Evolutionary conservation across 2,797 vertebrate genomes (phyloP).

Genomic region (Oreochromis grahami): DNA sequence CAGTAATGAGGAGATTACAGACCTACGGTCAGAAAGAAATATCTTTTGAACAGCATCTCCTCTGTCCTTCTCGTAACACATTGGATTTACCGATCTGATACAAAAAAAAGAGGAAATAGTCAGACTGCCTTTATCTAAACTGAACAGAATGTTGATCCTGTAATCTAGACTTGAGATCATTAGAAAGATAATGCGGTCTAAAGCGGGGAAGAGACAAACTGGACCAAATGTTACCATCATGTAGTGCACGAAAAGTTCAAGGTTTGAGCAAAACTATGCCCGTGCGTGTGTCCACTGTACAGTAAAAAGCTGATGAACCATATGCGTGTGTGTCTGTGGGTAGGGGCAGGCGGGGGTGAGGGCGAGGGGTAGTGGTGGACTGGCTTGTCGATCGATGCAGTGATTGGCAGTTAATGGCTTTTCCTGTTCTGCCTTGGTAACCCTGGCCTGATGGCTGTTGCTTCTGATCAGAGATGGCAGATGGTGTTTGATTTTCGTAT

Average conservation of each 20-base stretch:
- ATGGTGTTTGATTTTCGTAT: slow-evolving; percentile 81
- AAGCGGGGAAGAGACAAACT: slow-evolving; percentile 20
- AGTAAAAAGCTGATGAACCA: slow-evolving; percentile 52
- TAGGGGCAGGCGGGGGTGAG: slow-evolving; percentile 26
- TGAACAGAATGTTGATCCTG: slow-evolving; percentile 47
- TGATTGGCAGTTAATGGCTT: slow-evolving; percentile 88
- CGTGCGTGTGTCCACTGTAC: slow-evolving; percentile 34
- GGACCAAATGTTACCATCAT: slow-evolving; percentile 3
- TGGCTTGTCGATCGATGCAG: slow-evolving; percentile 82
- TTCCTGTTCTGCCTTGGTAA: slow-evolving; percentile 85
- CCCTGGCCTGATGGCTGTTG: slow-evolving; percentile 80
- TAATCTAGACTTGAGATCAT: slow-evolving; percentile 48
- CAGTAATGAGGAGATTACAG: slow-evolving; percentile 36
- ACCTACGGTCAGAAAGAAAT: slow-evolving; percentile 24
- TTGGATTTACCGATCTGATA: slow-evolving; percentile 28
- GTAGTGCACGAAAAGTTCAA: background rate
- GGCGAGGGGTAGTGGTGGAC: slow-evolving; percentile 53
- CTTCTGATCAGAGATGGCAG: slow-evolving; percentile 82
- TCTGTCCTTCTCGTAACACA: slow-evolving; percentile 48
- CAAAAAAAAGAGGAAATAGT: background rate
- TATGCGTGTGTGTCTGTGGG: slow-evolving; percentile 40
- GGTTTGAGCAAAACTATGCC: background rate
- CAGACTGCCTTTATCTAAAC: slow-evolving; percentile 52
- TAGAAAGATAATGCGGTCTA: slow-evolving; percentile 45
- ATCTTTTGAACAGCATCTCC: slow-evolving; percentile 34